Evolutionary conservation across 1,140 invertebrate species (phyloP).

Genomic region (Harpegnathos saltator): DNA sequence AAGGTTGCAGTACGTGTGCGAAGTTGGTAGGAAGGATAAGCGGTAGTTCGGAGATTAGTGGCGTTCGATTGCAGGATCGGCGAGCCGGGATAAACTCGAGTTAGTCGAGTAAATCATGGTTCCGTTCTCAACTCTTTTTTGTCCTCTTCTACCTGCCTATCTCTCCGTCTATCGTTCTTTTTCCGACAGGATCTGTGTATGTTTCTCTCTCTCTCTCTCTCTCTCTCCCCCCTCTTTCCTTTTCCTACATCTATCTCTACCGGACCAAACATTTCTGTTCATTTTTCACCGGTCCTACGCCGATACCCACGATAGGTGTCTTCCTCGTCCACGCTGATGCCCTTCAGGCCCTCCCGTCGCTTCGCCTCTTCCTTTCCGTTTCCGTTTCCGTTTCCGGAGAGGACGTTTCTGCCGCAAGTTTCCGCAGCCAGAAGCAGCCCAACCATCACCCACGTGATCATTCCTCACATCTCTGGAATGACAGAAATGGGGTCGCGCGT

Average conservation of each 20-base stretch:
- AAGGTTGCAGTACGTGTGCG: conserved; percentile 16
- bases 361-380: conserved; percentile 82
- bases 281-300: conserved; percentile 43
- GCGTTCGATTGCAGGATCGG: conserved; percentile 69
- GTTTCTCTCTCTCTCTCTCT: neutral
- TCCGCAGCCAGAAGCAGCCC: conserved; percentile 86
- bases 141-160: neutral
- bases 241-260: conserved; percentile 13
- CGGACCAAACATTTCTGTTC: conserved; percentile 32
- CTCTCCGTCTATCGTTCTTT: too few relatives aligned
- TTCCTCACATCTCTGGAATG: conserved; percentile 85
- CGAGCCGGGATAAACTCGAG: conserved; percentile 67
- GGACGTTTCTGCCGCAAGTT: conserved; percentile 84
- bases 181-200: too few relatives aligned
- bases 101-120: conserved; percentile 70
- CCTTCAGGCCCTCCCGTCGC: conserved; percentile 76
- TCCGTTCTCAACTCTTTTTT: conserved; percentile 54
- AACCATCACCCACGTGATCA: conserved; percentile 86
- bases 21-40: conserved; percentile 62
- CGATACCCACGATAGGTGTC: conserved; percentile 84
- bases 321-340: conserved; percentile 80
- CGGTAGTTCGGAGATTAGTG: conserved; percentile 65
- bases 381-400: conserved; percentile 82
- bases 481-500: conserved; percentile 72
- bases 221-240: neutral